Evolutionary conservation across 2,888 invertebrate genomes (phyloP), one percentile per base, ranked within the genome.

Genomic region (Drosophila leonis): DNA sequence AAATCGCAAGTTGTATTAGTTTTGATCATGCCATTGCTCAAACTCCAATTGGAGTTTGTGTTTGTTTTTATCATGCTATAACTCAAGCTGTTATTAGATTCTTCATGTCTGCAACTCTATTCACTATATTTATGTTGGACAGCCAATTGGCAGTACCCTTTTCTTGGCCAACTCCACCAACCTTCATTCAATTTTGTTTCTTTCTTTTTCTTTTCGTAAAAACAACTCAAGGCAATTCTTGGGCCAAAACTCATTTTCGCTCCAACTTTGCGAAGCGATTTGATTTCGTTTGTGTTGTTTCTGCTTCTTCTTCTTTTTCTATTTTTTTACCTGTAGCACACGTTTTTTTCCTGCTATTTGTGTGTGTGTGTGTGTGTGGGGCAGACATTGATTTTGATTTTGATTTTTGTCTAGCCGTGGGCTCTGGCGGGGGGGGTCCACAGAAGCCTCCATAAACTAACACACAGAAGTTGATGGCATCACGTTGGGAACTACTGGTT

Each of bases 401-500:
- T 80, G 70, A 67, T 63, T 74, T 74, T 48, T 27, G 75, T 62
- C 56, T 78, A 68, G 79, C 77, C 64, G 9, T 39, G 64, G 52
- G 56, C 52, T 71, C 42, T 48, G 12, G 24, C 55, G 51, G 65
- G 56, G 65, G 56, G 55, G 24, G 55, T 60, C 48, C 39, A 55
- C 37, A 31, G 57, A 48, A 56, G 42, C 56, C 51, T 37, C 51
- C 35, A 65, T 39, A 70, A 60, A 57, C 60, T 49, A 59, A 59
- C 63, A 80, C 27, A 65, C 63, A 35, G 29, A 82, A 65, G 70
- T 73, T 76, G 46, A 79, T 76, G 79, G 79, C 80, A 66, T 73
- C 82, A 82, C 67, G 72, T 80, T 69, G 72, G 61, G 68, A 80
- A 80, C 81, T 75, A 83, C 83, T 80, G 78, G 82, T 73, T 80